Evolutionary conservation across 2,888 invertebrate genomes (phyloP), one percentile per base, ranked within the genome.

Genomic region (Seira sanloemensis): DNA sequence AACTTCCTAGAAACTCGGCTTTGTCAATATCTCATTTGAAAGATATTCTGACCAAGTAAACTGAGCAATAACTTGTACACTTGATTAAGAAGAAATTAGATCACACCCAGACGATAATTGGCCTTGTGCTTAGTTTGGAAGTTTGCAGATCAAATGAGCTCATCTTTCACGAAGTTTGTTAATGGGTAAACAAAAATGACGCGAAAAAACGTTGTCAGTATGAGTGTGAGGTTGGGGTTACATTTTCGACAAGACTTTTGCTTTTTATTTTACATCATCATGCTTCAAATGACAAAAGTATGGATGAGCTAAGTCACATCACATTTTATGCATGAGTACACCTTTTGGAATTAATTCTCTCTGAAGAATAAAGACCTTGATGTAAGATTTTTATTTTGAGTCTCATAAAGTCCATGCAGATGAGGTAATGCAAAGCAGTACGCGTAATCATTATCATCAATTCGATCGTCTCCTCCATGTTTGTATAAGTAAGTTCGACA

Each of bases 71-170:
- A 37, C 37, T 37, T 37, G 37, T 37, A 37, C 5, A 37, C 37
- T 37, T 37, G 37, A 37, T 37, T 37, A 9, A 37, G 12, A 37
- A 58, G n/a, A 58, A 58, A n/a, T 7, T 24, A 26, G 58, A 69
- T 81, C 76, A 71, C 81, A 81, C 81, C 66, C 75, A 76, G 21
- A 54, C 26, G 81, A 76, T 81, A 81, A 81, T 81, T 81, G 72
- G 69, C 81, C 81, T 80, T 80, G 80, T 75, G 24, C 68, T 65
- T 75, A 26, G 62, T 80, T 80, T 69, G 74, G 58, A 68, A 62
- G 69, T 67, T 65, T 67, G 73, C 25, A 65, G 37, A 23, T 24
- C 16, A 2, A 19, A 79, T 79, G 80, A 80, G 67, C 68, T 80
- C 80, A 80, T 80, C 80, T 4, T 18, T 46, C 37, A 65, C 67